A percentile compares a stretch with the other conserved stretches of the same genome.
Conservation (phyloP, 1,140 invertebrate species). For the Spodoptera frugiperda region DNA sequence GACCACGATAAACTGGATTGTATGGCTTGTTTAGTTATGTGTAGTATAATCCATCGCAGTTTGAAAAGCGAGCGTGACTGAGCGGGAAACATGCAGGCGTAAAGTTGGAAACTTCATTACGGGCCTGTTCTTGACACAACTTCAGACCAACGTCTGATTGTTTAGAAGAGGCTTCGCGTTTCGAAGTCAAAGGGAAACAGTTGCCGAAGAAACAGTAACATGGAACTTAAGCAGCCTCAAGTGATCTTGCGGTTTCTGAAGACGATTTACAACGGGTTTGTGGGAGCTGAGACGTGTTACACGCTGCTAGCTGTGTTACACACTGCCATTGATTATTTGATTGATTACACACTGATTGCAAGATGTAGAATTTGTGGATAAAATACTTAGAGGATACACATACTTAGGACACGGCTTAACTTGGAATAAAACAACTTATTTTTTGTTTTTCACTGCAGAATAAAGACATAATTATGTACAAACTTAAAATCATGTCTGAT, state of each 20-base stretch:
- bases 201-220: slow-evolving; percentile 8
- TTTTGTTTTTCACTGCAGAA: too few relatives aligned
- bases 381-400: background rate
- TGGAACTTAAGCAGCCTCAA: slow-evolving; percentile 1
- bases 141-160: slow-evolving; percentile 22
- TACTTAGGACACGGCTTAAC: too few relatives aligned
- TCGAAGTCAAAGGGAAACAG: slow-evolving; percentile 15
- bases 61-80: slow-evolving; percentile 25
- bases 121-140: slow-evolving; percentile 8
- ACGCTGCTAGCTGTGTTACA: background rate
- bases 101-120: slow-evolving; percentile 42
- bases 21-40: too few relatives aligned
- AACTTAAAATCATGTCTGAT: too few relatives aligned
- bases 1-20: too few relatives aligned
- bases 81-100: slow-evolving; percentile 15
- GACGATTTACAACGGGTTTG: slow-evolving; percentile 12
- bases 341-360: background rate
- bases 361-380: background rate
- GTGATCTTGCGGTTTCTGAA: slow-evolving; percentile 13
- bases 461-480: too few relatives aligned
- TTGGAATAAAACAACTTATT: too few relatives aligned
- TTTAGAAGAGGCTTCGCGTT: slow-evolving; percentile 10
- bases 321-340: too few relatives aligned
- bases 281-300: background rate
- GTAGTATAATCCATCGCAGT: slow-evolving; percentile 17